phyloP scores from a whole-genome alignment of 2,888 invertebrate genomes.

The Himalopsyche tibetana region DNA sequence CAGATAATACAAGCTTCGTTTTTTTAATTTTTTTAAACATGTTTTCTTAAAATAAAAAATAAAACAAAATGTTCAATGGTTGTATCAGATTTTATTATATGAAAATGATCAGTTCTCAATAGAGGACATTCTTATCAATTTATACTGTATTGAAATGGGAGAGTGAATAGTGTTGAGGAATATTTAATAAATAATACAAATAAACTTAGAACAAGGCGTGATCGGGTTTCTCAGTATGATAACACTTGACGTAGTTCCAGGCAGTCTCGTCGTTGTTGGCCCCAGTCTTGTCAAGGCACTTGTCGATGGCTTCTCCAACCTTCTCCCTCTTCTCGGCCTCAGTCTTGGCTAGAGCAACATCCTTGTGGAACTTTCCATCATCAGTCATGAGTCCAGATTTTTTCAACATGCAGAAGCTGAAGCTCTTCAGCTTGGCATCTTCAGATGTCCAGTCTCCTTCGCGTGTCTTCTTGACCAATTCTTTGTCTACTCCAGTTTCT shows the following conservation, averaged over 20 bases:
- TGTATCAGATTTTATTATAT: not conserved
- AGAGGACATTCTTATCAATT: not conserved
- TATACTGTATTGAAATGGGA: not conserved
- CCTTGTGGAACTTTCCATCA: conserved; percentile 76
- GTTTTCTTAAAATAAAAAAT: too few species aligned
- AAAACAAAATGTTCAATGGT: not conserved
- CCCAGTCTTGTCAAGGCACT: conserved; percentile 74
- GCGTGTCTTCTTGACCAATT: conserved; percentile 73
- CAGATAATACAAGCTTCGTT: too few species aligned
- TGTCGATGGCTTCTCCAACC: conserved; percentile 74
- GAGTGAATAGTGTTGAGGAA: not conserved
- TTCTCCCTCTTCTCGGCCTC: conserved; percentile 74
- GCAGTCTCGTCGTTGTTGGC: conserved; percentile 74
- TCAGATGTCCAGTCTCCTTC: conserved; percentile 74
- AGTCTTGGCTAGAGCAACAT: conserved; percentile 74
- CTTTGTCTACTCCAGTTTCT: conserved; percentile 73
- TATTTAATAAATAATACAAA: not conserved
- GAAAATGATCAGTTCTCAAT: not conserved
- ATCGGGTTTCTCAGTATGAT: conserved; percentile 76
- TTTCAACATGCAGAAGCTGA: conserved; percentile 74
- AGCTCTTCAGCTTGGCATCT: conserved; percentile 72
- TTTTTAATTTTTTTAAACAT: too few species aligned
- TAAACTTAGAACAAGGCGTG: conserved; percentile 68
- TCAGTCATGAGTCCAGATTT: conserved; percentile 76
- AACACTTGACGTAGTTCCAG: conserved; percentile 77